Conservation (phyloP, 2,888 invertebrate genomes). For the Aromia moschata region DNA sequence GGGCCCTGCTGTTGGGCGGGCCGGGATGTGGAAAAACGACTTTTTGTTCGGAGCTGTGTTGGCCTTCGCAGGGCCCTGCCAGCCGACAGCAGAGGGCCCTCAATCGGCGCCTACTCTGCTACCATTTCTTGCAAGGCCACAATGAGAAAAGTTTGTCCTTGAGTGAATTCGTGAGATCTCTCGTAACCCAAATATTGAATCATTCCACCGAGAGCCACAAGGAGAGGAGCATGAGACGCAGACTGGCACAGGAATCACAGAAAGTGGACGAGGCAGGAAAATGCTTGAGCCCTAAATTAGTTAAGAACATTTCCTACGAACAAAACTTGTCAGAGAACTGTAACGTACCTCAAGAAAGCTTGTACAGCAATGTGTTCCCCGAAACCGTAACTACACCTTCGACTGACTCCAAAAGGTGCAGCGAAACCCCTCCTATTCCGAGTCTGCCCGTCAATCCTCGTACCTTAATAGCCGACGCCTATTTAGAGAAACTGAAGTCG, state of each 20-base stretch:
- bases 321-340: constrained; percentile 50
- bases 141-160: constrained; percentile 86
- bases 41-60: constrained; percentile 81
- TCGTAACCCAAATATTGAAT: constrained; percentile 85
- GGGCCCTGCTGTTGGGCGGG: constrained; percentile 86
- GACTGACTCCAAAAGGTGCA: constrained; percentile 47
- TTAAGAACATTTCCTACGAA: constrained; percentile 47
- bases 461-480: constrained; percentile 78
- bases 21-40: constrained; percentile 96
- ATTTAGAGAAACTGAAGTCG: constrained; percentile 78
- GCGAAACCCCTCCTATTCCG: constrained; percentile 58
- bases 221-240: constrained; percentile 62
- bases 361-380: constrained; percentile 57
- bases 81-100: constrained; percentile 77
- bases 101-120: constrained; percentile 82
- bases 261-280: constrained; percentile 38
- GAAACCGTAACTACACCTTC: constrained; percentile 52
- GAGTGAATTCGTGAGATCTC: constrained; percentile 83
- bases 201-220: constrained; percentile 68
- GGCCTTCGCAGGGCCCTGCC: constrained; percentile 73
- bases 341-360: constrained; percentile 51
- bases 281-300: constrained; percentile 39
- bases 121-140: constrained; percentile 88
- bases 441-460: constrained; percentile 67
- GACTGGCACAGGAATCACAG: constrained; percentile 52